Base-by-base conservation (phyloP, 2,113 vertebrate species). In the Notothenia rossii region DNA sequence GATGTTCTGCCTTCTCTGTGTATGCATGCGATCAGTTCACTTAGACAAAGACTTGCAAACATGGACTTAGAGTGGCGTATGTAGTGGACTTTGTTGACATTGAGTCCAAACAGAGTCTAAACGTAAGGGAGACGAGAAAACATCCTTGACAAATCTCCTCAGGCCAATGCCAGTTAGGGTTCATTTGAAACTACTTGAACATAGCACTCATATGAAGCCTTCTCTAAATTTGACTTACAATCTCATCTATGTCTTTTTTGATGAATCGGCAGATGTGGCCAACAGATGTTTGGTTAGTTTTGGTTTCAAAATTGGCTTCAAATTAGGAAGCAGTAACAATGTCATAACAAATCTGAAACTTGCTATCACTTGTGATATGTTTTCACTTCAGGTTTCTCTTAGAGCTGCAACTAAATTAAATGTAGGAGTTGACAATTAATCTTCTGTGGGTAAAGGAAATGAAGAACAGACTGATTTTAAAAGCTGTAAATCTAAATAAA, bases 71-170 rank as follows among this genome's bases (percentile, higher is more conserved):
- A 67, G 48, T 43, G 69, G 20, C 18, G 1, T 6, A 7, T 43
- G 1, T 18, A 4, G 17, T 60, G 40, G 9, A 15, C 9, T 0
- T 13, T 77, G 80, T 73, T 84, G 53, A 86, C 66, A n/a, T 1
- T 1, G 10, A 51, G 18, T 69, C 53, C 68, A 74, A 73, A 77
- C 64, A 61, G 22, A 49, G 61, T 68, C 25, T 43, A 17, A 36
- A 60, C 66, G 13, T 8, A 40, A 40, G 36, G 7, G 12, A 60
- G 25, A 46, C 14, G 2, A 2, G 54, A 58, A 71, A 75, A 81
- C 2, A 77, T 67, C 0, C 4, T 45, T 60, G 4, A n/a, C 40
- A 0, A 29, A 4, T 43, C 18, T 63, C n/a, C 15, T 17, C 12
- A 7, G 20, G 43, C 12, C 36, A 18, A 53, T 29, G 46, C 18